Conservation (phyloP, 2,797 vertebrate species). For the Dendrocincla fuliginosa region DNA sequence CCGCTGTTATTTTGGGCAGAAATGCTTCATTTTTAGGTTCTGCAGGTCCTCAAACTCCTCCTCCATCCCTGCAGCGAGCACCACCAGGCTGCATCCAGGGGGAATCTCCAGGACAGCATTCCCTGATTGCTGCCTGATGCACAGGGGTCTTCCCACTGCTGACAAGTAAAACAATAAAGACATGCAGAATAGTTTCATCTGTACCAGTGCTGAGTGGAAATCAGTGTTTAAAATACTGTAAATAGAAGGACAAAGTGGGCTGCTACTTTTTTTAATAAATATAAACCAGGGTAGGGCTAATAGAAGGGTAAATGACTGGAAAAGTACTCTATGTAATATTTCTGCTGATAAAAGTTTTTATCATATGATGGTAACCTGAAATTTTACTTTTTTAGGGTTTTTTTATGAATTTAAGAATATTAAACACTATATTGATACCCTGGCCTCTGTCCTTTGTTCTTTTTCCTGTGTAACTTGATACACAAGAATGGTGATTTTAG, state of each 20-base stretch:
- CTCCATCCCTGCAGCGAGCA: not conserved
- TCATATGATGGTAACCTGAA: not conserved
- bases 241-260: not conserved
- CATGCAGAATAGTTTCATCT: not conserved
- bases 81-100: not conserved
- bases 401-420: not conserved
- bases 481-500: rapidly evolving
- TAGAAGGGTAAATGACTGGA: not conserved
- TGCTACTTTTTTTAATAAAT: not conserved
- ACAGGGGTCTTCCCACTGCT: not conserved
- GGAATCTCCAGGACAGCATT: not conserved
- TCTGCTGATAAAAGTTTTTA: not conserved
- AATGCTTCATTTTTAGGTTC: not conserved
- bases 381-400: not conserved
- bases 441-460: not conserved
- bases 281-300: not conserved
- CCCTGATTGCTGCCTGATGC: not conserved
- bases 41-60: not conserved
- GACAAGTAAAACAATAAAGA: not conserved
- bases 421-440: constrained; percentile 27
- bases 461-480: not conserved
- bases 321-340: not conserved
- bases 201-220: not conserved
- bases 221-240: not conserved
- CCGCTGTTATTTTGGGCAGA: not conserved